Base-by-base conservation (phyloP, 2,113 vertebrate species). In the Takifugu flavidus region DNA sequence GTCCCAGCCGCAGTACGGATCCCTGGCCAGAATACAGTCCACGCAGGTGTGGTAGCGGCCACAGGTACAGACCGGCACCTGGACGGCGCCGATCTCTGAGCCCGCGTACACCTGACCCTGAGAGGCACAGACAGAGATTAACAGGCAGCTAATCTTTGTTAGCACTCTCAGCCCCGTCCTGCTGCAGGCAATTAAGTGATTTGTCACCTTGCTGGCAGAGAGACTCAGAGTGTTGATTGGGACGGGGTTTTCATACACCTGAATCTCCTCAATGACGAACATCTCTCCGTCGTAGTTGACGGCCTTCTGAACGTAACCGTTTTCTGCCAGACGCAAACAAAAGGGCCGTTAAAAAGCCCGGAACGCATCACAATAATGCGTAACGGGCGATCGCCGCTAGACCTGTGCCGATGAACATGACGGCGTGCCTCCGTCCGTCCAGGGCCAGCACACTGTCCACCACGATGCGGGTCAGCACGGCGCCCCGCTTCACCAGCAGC, bases 381-480 rank as follows among this genome's bases (percentile, higher is more conserved):
- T 29, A 29, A 39, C 34, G 11, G 34, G 7, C 13, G 45, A 14
- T 47, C 45, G 4, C 13, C 27, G n/a, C 25, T 52, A 72, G 74
- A 91, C 92, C 92, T 50, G 92, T 91, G 78, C 90, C 92, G 25
- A 88, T 80, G 75, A 93, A 94, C 85, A 93, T 89, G 53, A 92
- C 85, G 0, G 71, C 51, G 1, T 90, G 67, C 0, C 4, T 69
- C 59, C 86, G 42, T 45, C 87, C 72, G 0, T 92, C 83, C 14
- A 90, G 83, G 14, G 85, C 83, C 34, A 53, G 10, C 47, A 85
- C 75, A 6, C 74, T 71, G 67, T 91, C 89, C 63, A 91, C 91
- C 0, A 86, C 90, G 2, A 91, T 86, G 53, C 85, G 87, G 29
- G 88, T 89, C n/a, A 90, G 85, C 53, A 73, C 52, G 7, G 90